Evolutionary conservation across 2,113 vertebrate species (phyloP), one percentile per base, ranked within the genome.

Genomic region (Illadopsis cleaveri): DNA sequence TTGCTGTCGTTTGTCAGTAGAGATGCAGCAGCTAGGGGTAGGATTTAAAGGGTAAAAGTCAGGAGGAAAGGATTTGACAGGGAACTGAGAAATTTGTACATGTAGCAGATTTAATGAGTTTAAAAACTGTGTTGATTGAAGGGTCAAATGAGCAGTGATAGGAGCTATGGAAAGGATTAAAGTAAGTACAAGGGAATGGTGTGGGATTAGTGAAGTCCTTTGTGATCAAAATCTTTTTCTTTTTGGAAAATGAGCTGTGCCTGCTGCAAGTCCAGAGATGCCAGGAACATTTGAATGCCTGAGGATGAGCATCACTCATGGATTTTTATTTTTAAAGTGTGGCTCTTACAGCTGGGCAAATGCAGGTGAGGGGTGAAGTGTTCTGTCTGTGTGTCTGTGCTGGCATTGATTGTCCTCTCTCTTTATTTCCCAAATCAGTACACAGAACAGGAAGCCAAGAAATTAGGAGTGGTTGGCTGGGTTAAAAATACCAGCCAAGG

Each of bases 391-490:
- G 16, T 66, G 20, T 61, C 5, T 68, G 44, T 87, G 50, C 69
- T 86, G 81, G 58, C 25, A 65, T 86, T 95, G 64, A 97, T 18
- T 95, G 61, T 94, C 40, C 17, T 79, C 77, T 70, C 71, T 70
- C 48, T 5, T 93, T 95, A 40, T 94, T 94, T 93, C 82, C 90
- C 77, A 89, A 92, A 97, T 72, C 97, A 99, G 99, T 99, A 99
- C 96, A 98, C 99, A 9, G 99, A 99, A 97, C 98, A 91, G 61
- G 98, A 99, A 97, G 99, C 98, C 17, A 98, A 96, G 83, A 98
- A 98, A 30, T 97, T 98, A 22, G 99, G 99, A 38, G 97, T 99
- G 94, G 99, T 99, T 58, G 99, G 99, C 96, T 99, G 99, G 99
- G 98, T 99, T 95, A 99, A 98, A 98, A 99, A 99, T 78, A 99